Conservation (phyloP, 2,888 invertebrate species). For the Hirtodrosophila alboralis region DNA sequence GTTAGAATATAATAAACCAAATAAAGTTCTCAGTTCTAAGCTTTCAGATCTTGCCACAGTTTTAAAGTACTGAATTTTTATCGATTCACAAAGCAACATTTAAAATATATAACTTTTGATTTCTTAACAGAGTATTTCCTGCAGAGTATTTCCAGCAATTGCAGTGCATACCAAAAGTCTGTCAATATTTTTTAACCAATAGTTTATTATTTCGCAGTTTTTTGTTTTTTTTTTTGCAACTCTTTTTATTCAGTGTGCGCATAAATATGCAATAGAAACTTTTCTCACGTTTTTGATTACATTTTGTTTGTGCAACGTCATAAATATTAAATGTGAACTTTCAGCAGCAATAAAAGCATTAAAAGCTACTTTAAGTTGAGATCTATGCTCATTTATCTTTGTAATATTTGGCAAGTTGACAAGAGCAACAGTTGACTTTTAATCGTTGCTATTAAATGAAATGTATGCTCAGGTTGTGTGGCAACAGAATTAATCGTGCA, state of each 20-base stretch:
- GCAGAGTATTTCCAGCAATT: neutral
- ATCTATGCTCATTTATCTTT: slow-evolving; percentile 37
- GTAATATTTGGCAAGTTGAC: slow-evolving; percentile 16
- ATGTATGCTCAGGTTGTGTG: slow-evolving; percentile 1
- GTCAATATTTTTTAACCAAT: neutral
- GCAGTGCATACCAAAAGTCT: slow-evolving; percentile 31
- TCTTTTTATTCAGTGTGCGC: slow-evolving; percentile 43
- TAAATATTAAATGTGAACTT: slow-evolving; percentile 75
- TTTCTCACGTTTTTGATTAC: slow-evolving; percentile 77
- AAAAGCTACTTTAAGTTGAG: slow-evolving; percentile 2
- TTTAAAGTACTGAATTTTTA: too few species aligned
- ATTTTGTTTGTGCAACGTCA: slow-evolving; percentile 69
- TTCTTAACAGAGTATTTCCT: too few species aligned
- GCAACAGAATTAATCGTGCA: slow-evolving; percentile 1
- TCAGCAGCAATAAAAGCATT: slow-evolving; percentile 12
- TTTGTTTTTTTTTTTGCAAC: slow-evolving; percentile 18
- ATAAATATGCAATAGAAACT: slow-evolving; percentile 79
- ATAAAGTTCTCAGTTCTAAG: too few species aligned
- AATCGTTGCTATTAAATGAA: slow-evolving; percentile 15
- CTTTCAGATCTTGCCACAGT: too few species aligned
- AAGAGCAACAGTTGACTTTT: slow-evolving; percentile 17
- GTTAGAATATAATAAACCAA: too few species aligned
- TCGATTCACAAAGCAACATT: too few species aligned
- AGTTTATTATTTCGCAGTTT: slow-evolving; percentile 27
- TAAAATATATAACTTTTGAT: too few species aligned